phyloP scores from a whole-genome alignment of 2,888 invertebrate species.

The Tipula lateralis region DNA sequence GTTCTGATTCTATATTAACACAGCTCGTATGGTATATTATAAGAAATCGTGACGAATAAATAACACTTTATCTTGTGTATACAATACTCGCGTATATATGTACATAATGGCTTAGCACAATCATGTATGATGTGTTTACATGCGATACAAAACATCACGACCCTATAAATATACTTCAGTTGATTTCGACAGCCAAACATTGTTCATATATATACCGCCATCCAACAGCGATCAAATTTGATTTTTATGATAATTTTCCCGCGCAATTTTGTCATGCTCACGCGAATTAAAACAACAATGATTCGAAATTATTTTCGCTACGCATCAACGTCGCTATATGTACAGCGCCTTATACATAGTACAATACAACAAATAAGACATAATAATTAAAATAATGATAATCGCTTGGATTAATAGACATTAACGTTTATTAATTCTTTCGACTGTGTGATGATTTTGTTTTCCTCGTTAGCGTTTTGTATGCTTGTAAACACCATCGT shows the following conservation, averaged over 20 bases:
- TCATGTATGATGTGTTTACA: not conserved
- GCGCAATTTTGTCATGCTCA: not conserved
- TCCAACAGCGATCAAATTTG: not conserved
- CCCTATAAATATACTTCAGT: not conserved
- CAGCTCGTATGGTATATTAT: not conserved
- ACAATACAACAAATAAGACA: not conserved
- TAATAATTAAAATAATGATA: not conserved
- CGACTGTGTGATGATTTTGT: not conserved
- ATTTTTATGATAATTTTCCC: not conserved
- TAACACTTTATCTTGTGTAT: not conserved
- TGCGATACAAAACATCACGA: not conserved
- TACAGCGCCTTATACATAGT: not conserved
- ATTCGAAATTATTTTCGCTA: not conserved
- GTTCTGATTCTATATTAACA: not conserved
- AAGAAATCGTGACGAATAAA: not conserved
- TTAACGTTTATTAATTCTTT: not conserved
- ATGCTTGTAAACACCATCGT: not conserved
- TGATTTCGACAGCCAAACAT: not conserved
- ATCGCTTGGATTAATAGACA: not conserved
- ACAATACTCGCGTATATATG: not conserved
- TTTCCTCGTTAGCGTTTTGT: not conserved
- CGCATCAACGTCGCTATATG: too few species aligned
- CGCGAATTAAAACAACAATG: not conserved
- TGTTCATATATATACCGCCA: not conserved
- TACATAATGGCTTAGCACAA: not conserved